Evolutionary conservation across 2,888 invertebrate species (phyloP), one percentile per base, ranked within the genome.

Genomic region (Polydesmus complanatus): DNA sequence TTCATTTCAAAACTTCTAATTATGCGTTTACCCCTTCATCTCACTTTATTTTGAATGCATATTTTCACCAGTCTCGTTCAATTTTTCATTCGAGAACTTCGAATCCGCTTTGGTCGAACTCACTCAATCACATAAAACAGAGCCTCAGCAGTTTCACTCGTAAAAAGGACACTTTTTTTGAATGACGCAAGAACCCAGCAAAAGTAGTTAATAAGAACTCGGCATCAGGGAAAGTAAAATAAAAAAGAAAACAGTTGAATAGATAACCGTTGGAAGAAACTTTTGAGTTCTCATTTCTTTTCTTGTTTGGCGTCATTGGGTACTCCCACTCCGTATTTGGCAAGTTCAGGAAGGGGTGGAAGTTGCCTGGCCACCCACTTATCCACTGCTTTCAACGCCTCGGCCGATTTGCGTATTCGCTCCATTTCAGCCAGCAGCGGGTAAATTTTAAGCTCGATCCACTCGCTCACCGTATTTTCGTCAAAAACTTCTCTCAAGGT

Each of bases 391-490:
- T 80, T 76, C 50, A 84, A 71, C 49, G 72, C 71, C 53, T 76
- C 71, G 19, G 80, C 79, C 65, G 78, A 76, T 54, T 76, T 77
- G 65, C 81, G 76, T 63, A 84, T 75, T 61, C 76, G 75, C 64
- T 81, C 80, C 62, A 84, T 69, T 63, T 76, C 71, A 23, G 74
- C 66, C 25, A 73, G 69, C 63, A 72, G 65, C 65, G 83, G 82
- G 71, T 81, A 82, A 57, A 84, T 78, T 65, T 79, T 77, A 69
- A 83, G 83, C 67, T 84, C 84, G 27, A 84, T 78, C 79, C 83
- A 84, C 69, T 84, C 84, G 0, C 77, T 75, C 58, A 83, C 76
- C 1, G 80, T 80, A 67, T 77, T 78, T 62, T 78, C 75, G 71
- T 83, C 83, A 68, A 79, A 83, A 37, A 73, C 73, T 60, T 69